Conservation (phyloP, 1,140 invertebrate species). For the Colletes gigas region DNA sequence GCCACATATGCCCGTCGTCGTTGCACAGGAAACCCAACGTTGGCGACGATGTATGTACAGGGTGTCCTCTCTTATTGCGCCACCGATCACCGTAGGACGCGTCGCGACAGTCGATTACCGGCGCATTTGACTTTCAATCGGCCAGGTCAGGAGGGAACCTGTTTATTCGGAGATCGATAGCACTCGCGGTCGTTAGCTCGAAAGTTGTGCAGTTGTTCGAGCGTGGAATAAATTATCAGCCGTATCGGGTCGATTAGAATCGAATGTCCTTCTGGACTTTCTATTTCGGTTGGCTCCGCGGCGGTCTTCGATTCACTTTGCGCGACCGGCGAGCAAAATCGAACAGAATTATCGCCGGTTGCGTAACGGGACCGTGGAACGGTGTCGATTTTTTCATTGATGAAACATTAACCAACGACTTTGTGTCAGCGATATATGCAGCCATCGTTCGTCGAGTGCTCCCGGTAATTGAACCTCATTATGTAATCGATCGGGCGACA, state of each 20-base stretch:
- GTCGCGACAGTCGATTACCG: background rate
- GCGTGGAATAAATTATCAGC: background rate
- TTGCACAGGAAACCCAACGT: slow-evolving; percentile 14
- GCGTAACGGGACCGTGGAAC: background rate
- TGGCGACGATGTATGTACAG: background rate
- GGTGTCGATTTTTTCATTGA: slow-evolving; percentile 1
- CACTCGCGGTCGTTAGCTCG: too few species aligned
- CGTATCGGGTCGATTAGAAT: too few species aligned
- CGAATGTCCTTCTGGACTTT: too few species aligned
- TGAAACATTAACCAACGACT: background rate
- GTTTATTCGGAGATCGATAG: background rate
- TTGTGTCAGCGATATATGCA: background rate
- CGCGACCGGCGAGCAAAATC: background rate
- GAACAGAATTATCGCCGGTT: background rate
- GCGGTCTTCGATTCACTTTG: too few species aligned
- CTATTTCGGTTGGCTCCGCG: background rate
- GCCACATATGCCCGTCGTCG: slow-evolving; percentile 25
- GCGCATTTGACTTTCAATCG: slow-evolving; percentile 10
- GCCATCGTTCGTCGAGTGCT: background rate
- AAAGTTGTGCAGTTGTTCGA: background rate
- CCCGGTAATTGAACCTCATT: slow-evolving; percentile 33
- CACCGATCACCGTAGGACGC: background rate
- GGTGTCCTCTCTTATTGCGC: slow-evolving; percentile 9
- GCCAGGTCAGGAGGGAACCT: background rate
- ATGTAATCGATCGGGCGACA: slow-evolving; percentile 27